phyloP scores from a whole-genome alignment of 2,888 invertebrate species.

The Gastrophysa polygoni region DNA sequence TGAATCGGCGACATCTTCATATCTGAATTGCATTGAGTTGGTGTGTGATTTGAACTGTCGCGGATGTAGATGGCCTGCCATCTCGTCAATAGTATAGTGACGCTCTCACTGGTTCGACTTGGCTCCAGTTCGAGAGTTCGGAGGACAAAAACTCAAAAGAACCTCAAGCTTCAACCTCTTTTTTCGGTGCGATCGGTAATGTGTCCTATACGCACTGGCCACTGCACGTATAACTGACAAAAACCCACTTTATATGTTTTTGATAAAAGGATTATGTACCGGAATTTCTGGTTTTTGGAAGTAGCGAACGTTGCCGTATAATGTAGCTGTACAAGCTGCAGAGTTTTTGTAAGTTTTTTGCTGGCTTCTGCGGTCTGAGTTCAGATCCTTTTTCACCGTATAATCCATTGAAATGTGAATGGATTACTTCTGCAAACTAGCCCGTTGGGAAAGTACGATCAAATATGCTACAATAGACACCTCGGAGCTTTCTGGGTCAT shows the following conservation, averaged over 20 bases:
- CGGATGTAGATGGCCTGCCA: no score
- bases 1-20: no score
- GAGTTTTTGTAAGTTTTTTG: slow-evolving; percentile 28
- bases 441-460: not conserved
- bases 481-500: no score
- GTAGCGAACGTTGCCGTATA: slow-evolving; percentile 31
- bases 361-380: slow-evolving; percentile 7
- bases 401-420: not conserved
- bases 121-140: not conserved
- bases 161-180: slow-evolving; percentile 7
- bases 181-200: slow-evolving; percentile 22
- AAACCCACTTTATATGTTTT: slow-evolving; percentile 43
- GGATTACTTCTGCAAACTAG: not conserved
- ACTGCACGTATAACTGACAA: slow-evolving; percentile 33
- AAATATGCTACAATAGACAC: no score
- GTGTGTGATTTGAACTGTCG: no score
- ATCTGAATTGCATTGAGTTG: no score
- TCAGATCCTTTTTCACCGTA: not conserved
- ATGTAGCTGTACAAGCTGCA: slow-evolving; percentile 26
- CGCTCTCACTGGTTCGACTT: no score
- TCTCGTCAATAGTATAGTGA: no score
- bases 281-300: slow-evolving; percentile 34
- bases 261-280: slow-evolving; percentile 44
- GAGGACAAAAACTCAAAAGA: not conserved
- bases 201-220: slow-evolving; percentile 19